phyloP scores from a whole-genome alignment of 2,797 vertebrate genomes.

The Menidia menidia region DNA sequence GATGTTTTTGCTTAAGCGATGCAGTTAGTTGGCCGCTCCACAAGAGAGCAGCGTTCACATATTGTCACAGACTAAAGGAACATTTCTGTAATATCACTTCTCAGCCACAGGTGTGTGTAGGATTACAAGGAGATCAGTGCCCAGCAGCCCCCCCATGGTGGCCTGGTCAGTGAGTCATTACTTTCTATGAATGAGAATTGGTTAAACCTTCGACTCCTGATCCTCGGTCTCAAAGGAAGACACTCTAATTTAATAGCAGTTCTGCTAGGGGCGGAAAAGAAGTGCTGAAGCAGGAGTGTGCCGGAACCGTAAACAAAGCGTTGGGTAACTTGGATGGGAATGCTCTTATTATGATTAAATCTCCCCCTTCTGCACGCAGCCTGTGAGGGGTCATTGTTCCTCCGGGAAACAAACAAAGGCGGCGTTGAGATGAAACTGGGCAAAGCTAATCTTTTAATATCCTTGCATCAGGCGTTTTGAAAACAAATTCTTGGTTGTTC shows the following conservation, averaged over 20 bases:
- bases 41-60: constrained; percentile 63
- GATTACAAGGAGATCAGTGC: neutral
- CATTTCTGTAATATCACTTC: neutral
- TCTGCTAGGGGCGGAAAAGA: neutral
- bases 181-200: neutral
- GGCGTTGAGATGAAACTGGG: constrained; percentile 74
- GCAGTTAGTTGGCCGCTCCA: constrained; percentile 58
- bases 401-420: constrained; percentile 73
- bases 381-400: constrained; percentile 73
- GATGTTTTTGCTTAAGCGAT: neutral
- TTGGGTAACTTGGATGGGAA: constrained; percentile 39
- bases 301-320: constrained; percentile 32
- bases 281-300: neutral
- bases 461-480: constrained; percentile 72
- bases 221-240: neutral
- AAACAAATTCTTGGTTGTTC: constrained; percentile 61
- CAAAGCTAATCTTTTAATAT: constrained; percentile 85
- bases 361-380: constrained; percentile 19
- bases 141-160: neutral
- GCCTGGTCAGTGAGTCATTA: neutral
- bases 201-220: neutral
- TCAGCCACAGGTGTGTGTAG: neutral
- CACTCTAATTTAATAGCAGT: neutral
- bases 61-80: neutral
- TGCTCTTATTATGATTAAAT: constrained; percentile 56